phyloP scores from a whole-genome alignment of 37 sponge, comb jelly and placozoan species.

The Ianthella basta region DNA sequence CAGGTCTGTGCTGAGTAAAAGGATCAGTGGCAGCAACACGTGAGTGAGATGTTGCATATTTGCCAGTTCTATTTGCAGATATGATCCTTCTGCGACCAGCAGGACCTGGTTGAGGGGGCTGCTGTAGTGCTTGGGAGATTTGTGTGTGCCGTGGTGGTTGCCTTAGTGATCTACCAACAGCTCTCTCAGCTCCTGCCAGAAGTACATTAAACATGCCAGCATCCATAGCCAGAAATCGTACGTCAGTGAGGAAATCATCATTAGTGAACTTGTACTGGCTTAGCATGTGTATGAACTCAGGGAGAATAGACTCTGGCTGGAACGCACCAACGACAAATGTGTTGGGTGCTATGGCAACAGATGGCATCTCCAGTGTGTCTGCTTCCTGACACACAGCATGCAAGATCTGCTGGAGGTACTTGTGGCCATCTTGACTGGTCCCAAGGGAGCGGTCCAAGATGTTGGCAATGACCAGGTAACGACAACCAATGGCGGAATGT shows the following conservation, averaged over 20 bases:
- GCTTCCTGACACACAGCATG: constrained; percentile 22
- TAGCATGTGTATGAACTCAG: background rate
- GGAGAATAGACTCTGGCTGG: background rate
- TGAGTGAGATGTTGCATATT: too few relatives aligned
- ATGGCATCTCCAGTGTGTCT: constrained; percentile 29
- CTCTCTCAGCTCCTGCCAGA: too few relatives aligned
- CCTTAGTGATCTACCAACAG: too few relatives aligned
- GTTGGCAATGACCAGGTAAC: constrained; percentile 16
- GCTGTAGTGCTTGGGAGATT: too few relatives aligned
- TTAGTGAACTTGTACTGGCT: constrained; percentile 9
- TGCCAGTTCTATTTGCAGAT: too few relatives aligned
- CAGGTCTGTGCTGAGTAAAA: too few relatives aligned
- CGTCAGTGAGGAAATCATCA: constrained; percentile 22
- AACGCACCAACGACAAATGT: constrained; percentile 22
- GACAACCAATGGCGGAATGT: constrained; percentile 19
- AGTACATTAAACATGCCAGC: too few relatives aligned
- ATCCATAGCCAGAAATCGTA: background rate
- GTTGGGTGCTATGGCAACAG: constrained; percentile 13
- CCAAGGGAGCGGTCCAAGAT: constrained; percentile 23
- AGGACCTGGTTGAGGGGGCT: too few relatives aligned
- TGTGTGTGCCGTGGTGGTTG: too few relatives aligned
- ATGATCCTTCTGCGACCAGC: too few relatives aligned
- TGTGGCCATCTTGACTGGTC: background rate
- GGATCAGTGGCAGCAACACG: too few relatives aligned
- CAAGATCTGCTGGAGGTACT: constrained; percentile 16